Conservation (phyloP, 2,797 vertebrate species). For the Acanthurus lineatus region DNA sequence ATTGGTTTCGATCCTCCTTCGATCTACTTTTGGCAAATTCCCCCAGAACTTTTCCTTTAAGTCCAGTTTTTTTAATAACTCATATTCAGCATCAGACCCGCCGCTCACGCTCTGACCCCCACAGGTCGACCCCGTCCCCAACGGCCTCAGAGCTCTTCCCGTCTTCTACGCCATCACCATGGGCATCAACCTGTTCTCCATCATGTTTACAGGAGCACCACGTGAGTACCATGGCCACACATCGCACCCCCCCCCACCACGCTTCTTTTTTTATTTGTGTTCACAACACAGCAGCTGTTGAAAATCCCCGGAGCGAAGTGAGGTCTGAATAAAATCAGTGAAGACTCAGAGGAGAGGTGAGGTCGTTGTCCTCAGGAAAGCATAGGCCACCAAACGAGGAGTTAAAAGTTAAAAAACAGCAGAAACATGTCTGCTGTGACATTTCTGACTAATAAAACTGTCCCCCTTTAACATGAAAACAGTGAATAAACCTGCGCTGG, state of each 20-base stretch:
- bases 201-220: constrained; percentile 94
- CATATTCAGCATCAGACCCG: too few species aligned
- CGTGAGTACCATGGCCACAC: constrained; percentile 86
- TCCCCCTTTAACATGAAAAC: not conserved
- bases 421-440: not conserved
- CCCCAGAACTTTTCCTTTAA: too few species aligned
- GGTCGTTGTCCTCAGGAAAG: too few species aligned
- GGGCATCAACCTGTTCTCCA: constrained; percentile 96
- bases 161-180: constrained; percentile 95
- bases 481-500: not conserved
- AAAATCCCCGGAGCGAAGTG: constrained; percentile 27
- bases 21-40: too few species aligned
- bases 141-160: constrained; percentile 92
- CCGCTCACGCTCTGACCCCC: constrained; percentile 36
- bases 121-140: constrained; percentile 93
- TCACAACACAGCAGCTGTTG: constrained; percentile 45
- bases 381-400: not conserved
- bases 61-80: too few species aligned
- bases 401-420: too few species aligned
- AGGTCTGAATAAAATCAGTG: constrained; percentile 39
- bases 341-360: too few species aligned
- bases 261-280: constrained; percentile 13
- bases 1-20: not conserved
- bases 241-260: not conserved
- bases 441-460: not conserved